Evolutionary conservation across 2,113 vertebrate species (phyloP).

Genomic region (Semicossyphus pulcher): DNA sequence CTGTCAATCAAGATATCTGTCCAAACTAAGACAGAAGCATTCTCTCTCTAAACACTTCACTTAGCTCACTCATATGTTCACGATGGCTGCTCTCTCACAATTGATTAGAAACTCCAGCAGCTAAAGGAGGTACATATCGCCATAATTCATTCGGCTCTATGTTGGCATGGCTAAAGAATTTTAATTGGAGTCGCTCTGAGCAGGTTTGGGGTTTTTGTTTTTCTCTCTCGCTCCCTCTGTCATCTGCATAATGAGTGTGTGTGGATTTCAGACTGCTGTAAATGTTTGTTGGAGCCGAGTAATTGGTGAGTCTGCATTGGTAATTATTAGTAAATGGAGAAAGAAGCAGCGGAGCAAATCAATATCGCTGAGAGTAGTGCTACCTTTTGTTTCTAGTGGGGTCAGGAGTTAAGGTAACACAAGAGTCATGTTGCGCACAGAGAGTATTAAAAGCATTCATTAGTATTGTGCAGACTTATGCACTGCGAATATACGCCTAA

Average conservation of each 20-base stretch:
- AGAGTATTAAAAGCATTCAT: constrained; percentile 65
- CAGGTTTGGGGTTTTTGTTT: constrained; percentile 62
- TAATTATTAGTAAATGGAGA: constrained; percentile 86
- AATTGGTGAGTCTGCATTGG: constrained; percentile 79
- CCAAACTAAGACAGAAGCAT: constrained; percentile 3
- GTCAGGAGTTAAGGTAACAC: constrained; percentile 53
- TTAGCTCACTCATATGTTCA: constrained; percentile 43
- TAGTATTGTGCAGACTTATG: constrained; percentile 39
- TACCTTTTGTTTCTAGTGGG: constrained; percentile 65
- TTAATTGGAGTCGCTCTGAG: constrained; percentile 82
- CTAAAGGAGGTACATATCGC: constrained; percentile 54
- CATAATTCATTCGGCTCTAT: constrained; percentile 68
- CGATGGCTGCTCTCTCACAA: constrained; percentile 37
- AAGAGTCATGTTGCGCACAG: constrained; percentile 60
- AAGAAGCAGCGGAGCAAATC: constrained; percentile 79
- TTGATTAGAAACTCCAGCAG: constrained; percentile 40
- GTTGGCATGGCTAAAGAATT: constrained; percentile 75
- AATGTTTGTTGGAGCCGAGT: constrained; percentile 77
- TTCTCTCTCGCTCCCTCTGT: constrained; percentile 54
- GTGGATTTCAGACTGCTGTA: constrained; percentile 75
- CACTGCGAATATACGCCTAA: constrained; percentile 2
- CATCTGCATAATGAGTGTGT: constrained; percentile 81
- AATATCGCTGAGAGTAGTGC: constrained; percentile 64
- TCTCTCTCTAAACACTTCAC: constrained; percentile 33
- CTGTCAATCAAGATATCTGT: constrained; percentile 9